phyloP scores from a whole-genome alignment of 2,113 vertebrate genomes.

The Anseranas semipalmata region DNA sequence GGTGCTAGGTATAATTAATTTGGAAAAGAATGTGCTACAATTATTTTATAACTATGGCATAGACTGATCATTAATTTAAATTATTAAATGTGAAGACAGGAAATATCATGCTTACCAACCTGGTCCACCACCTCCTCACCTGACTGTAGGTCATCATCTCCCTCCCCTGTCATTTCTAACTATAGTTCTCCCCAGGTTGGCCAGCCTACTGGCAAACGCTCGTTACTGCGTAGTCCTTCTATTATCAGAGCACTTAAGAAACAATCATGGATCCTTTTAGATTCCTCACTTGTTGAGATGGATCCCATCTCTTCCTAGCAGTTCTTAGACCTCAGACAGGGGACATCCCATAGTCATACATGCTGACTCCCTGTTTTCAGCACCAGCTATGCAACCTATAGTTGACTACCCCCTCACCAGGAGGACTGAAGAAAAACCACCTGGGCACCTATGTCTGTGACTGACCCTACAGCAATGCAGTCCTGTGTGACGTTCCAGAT shows the following conservation, averaged over 20 bases:
- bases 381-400: neutral
- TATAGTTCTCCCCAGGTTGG: neutral
- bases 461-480: neutral
- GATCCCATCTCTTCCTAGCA: neutral
- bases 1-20: neutral
- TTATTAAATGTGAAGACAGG: neutral
- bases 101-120: neutral
- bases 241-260: neutral
- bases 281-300: neutral
- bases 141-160: neutral
- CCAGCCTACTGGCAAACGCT: neutral
- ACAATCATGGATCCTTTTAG: neutral
- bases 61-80: neutral
- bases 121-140: neutral
- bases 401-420: neutral
- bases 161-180: neutral
- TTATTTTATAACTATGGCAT: neutral
- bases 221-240: neutral
- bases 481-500: accelerated
- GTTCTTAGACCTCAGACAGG: neutral
- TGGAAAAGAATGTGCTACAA: neutral
- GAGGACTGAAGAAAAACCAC: neutral
- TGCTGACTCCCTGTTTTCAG: neutral
- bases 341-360: neutral
- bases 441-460: neutral